Conservation (phyloP, 2,113 vertebrate genomes). For the Reinhardtius hippoglossoides region DNA sequence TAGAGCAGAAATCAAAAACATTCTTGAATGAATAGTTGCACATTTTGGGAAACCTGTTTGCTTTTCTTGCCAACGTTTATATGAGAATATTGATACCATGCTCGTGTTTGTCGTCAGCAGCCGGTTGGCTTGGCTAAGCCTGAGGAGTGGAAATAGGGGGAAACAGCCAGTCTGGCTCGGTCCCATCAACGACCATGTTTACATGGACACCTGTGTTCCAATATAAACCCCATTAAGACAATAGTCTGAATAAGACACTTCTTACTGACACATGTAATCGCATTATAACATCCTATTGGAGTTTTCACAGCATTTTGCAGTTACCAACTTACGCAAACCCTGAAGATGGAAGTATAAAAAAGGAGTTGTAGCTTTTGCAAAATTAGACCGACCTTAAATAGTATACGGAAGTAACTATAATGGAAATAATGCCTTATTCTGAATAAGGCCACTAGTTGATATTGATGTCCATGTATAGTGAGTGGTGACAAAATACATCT, state of each 20-base stretch:
- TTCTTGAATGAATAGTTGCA: neutral
- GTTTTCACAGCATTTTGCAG: no score
- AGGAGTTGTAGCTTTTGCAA: no score
- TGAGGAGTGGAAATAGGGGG: neutral
- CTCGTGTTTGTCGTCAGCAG: neutral
- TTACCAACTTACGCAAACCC: no score
- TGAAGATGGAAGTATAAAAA: no score
- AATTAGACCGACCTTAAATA: no score
- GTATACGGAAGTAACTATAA: no score
- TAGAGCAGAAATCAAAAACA: neutral
- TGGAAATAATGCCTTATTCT: no score
- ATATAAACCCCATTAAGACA: neutral
- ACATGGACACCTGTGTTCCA: neutral
- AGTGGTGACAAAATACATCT: no score
- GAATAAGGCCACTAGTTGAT: no score
- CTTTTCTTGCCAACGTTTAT: neutral
- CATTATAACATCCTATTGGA: neutral
- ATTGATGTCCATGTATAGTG: no score
- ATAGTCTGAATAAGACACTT: no score
- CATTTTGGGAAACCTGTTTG: neutral
- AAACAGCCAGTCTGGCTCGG: neutral
- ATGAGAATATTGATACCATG: neutral
- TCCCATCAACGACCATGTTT: neutral
- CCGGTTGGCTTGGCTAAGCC: neutral
- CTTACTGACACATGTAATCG: neutral